These are phyloP conservation scores for Apotomis turbidana DNA, from an alignment of 2,888 invertebrate species.

Conservation along the genomic window DNA sequence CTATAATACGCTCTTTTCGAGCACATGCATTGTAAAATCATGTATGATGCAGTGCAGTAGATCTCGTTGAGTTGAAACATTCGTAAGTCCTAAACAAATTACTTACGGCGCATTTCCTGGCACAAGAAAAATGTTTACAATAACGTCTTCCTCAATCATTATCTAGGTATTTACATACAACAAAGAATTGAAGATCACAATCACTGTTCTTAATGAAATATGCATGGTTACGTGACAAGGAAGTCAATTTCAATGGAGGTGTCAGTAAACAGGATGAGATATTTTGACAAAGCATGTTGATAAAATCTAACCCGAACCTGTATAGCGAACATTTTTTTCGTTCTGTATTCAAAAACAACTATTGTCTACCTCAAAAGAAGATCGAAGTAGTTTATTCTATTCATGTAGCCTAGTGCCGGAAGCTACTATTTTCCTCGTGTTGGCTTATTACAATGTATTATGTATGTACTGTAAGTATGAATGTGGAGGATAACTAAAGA, in stretches of 20 bases:
- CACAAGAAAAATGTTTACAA: not conserved
- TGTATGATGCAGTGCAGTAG: no score
- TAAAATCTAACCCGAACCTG: not conserved
- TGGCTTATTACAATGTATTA: no score
- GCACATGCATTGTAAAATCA: no score
- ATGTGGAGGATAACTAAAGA: no score
- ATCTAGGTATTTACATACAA: not conserved
- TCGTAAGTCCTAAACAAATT: no score
- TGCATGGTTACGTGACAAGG: not conserved
- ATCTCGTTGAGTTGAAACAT: no score
- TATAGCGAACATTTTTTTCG: not conserved
- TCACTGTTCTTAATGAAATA: not conserved
- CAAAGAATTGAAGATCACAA: constrained; percentile 3
- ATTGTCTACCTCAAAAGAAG: not conserved
- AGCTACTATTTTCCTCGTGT: not conserved
- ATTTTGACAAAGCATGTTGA: not conserved
- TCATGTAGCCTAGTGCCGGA: not conserved
- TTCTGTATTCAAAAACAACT: not conserved
- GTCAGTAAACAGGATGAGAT: not conserved
- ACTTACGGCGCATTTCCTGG: not conserved
- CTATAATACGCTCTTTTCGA: no score
- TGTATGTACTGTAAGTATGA: no score
- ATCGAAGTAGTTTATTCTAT: not conserved
- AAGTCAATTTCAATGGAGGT: not conserved
- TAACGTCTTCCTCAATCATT: not conserved